phyloP scores from a whole-genome alignment of 1,140 invertebrate species.

The Acromyrmex heyeri region DNA sequence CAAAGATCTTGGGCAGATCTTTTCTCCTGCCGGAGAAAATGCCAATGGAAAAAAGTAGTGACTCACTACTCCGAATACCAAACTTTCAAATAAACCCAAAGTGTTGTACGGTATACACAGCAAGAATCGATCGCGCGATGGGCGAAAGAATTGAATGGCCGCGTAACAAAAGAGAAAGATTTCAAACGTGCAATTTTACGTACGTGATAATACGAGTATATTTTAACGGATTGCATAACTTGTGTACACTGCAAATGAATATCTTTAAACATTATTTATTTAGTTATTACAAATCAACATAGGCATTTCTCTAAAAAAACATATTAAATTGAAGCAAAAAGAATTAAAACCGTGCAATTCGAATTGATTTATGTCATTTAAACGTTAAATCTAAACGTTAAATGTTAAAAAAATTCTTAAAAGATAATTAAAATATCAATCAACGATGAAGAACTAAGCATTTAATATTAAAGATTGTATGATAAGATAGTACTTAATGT shows the following conservation, averaged over 20 bases:
- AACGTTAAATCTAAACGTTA: background rate
- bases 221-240: slow-evolving; percentile 3
- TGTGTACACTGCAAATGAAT: background rate
- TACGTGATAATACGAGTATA: background rate
- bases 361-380: background rate
- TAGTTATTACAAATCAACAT: background rate
- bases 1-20: slow-evolving; percentile 29
- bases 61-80: slow-evolving; percentile 20
- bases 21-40: background rate
- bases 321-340: background rate
- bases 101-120: no score
- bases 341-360: background rate
- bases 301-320: background rate
- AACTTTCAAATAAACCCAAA: background rate
- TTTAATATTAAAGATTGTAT: background rate
- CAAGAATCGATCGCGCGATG: background rate
- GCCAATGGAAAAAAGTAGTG: slow-evolving; percentile 3
- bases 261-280: background rate
- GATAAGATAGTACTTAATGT: no score
- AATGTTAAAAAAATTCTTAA: slow-evolving; percentile 8
- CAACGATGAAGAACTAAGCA: slow-evolving; percentile 6
- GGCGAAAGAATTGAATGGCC: background rate
- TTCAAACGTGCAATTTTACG: background rate
- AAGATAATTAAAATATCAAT: slow-evolving; percentile 20
- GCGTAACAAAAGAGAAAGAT: background rate